Conservation (phyloP, 2,797 vertebrate genomes). For the Siniperca undulata region DNA sequence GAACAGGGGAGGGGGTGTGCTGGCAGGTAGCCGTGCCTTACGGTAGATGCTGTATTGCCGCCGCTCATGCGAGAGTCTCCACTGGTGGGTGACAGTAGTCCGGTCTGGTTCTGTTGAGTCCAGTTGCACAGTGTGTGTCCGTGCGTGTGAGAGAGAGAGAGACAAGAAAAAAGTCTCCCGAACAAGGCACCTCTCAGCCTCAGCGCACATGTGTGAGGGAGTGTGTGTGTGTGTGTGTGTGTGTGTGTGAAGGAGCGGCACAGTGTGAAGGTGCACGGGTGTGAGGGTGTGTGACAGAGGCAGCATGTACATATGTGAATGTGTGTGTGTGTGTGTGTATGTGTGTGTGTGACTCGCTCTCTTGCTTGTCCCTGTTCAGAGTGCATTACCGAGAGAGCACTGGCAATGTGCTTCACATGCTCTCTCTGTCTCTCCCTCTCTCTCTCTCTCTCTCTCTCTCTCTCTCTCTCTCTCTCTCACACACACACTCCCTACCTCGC, state of each 20-base stretch:
- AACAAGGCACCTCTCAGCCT: conserved; percentile 57
- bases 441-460: conserved; percentile 40
- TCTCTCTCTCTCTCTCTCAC: conserved; percentile 40
- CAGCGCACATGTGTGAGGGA: conserved; percentile 46
- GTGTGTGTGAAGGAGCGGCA: conserved; percentile 38
- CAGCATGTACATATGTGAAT: conserved; percentile 19
- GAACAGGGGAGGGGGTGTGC: conserved; percentile 9
- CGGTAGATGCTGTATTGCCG: conserved; percentile 46
- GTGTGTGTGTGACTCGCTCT: conserved; percentile 48
- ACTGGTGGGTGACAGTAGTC: conserved; percentile 69
- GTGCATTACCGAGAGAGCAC: conserved; percentile 76
- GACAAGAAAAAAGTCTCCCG: neutral
- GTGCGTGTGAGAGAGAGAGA: conserved; percentile 19
- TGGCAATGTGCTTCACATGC: conserved; percentile 78
- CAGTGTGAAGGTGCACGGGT: conserved; percentile 53
- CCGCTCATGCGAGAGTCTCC: conserved; percentile 51
- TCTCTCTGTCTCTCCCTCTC: conserved; percentile 56
- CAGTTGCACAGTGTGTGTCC: conserved; percentile 45
- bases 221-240: conserved; percentile 41
- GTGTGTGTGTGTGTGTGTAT: conserved; percentile 26
- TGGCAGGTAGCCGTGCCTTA: conserved; percentile 68
- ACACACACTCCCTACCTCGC: conserved; percentile 1
- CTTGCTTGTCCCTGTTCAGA: conserved; percentile 73
- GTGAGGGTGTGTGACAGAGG: conserved; percentile 50
- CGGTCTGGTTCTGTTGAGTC: conserved; percentile 55